These are phyloP conservation scores for Ceramica pisi DNA, from an alignment of 2,888 invertebrate genomes.

Conservation along the genomic window DNA sequence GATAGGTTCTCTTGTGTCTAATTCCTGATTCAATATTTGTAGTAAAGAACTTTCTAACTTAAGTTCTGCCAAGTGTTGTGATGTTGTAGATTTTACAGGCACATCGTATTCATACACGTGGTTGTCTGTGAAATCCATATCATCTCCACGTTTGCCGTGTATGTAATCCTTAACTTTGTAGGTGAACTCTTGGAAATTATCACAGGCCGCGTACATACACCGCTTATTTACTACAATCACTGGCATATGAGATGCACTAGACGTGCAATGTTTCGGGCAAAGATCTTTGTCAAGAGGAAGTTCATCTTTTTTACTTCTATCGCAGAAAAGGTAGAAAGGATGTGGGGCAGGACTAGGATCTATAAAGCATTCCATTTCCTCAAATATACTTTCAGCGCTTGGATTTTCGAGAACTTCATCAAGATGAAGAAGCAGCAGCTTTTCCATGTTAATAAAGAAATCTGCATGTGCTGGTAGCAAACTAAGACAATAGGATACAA, in stretches of 20 bases:
- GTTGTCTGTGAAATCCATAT: constrained; percentile 75
- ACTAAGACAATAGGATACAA: constrained; percentile 81
- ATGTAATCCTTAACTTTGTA: constrained; percentile 78
- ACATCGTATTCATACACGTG: constrained; percentile 76
- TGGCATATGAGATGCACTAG: constrained; percentile 82
- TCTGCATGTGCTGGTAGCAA: constrained; percentile 83
- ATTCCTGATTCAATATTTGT: constrained; percentile 82
- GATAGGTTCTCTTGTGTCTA: constrained; percentile 72
- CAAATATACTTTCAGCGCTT: constrained; percentile 77
- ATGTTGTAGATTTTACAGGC: constrained; percentile 76
- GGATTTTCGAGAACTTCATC: constrained; percentile 78
- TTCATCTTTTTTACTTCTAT: constrained; percentile 74
- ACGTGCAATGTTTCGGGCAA: constrained; percentile 81
- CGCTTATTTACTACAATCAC: constrained; percentile 84
- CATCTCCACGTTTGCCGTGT: constrained; percentile 76
- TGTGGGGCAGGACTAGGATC: constrained; percentile 77
- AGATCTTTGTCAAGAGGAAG: constrained; percentile 74
- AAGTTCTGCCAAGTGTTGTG: constrained; percentile 75
- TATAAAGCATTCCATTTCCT: constrained; percentile 66
- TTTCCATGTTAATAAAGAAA: constrained; percentile 86
- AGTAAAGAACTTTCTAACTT: constrained; percentile 82
- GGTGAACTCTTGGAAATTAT: constrained; percentile 80
- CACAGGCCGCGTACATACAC: constrained; percentile 83
- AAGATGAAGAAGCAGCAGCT: constrained; percentile 84
- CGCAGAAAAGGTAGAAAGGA: constrained; percentile 83